Evolutionary conservation across 2,797 vertebrate species (phyloP), one percentile per base, ranked within the genome.

Genomic region (Botia kubotai): DNA sequence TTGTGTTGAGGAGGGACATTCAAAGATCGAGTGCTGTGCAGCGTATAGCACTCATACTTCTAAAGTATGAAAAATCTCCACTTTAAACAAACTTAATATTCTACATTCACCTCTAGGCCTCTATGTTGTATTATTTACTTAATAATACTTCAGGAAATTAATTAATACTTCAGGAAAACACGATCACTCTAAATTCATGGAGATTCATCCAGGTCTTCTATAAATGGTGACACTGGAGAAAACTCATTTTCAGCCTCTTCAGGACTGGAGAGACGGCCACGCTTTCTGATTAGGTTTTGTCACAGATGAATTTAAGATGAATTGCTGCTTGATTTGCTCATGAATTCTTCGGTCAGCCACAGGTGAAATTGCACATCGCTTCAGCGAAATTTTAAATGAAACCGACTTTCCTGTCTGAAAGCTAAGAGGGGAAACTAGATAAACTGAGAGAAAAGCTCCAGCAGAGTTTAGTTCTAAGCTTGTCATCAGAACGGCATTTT

Each of bases 261-360:
- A 75, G 33, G 53, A 70, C 52, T 69, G 60, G 46, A 57, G 33
- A 75, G 65, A 3, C 65, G 14, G 19, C 19, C 36, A 50, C 26
- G 26, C 73, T 82, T 75, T 81, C 82, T 72, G 77, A 83, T 80
- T 72, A 76, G 68, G 60, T 79, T 82, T 83, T 76, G 62, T 81
- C 82, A 83, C 58, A 79, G 82, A 79, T 36, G 52, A 81, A 75
- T 73, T 79, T 39, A 39, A 68, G 79, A 65, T 5, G 12, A 55
- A 63, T 77, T 80, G 74, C 55, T 6, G 39, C 48, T 72, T 68
- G 52, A 75, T 62, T 85, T 62, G 52, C 58, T 80, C 33, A 36
- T 77, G 72, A 77, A 77, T 77, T 77, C 63, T 29, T 26, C 17
- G 1, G 12, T 13, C 57, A 48, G 23, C 78, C 33, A 63, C 63